These are phyloP conservation scores for Galeopterus variegatus DNA, from an alignment of 2,113 vertebrate species.

Conservation along the genomic window DNA sequence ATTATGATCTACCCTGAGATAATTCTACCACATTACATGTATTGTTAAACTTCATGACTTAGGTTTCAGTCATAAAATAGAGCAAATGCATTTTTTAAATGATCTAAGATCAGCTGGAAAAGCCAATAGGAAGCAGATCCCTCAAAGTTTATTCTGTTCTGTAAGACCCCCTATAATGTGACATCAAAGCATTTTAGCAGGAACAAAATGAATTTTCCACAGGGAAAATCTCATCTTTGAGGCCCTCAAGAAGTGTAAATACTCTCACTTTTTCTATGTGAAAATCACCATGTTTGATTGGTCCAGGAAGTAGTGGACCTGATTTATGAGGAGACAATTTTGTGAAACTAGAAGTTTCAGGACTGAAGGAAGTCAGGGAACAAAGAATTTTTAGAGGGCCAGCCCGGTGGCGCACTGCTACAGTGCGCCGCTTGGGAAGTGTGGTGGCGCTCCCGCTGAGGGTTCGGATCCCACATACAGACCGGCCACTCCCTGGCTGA, in stretches of 20 bases:
- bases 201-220: background rate
- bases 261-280: background rate
- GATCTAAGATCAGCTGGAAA: background rate
- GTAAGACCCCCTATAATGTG: background rate
- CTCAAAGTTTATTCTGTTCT: background rate
- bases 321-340: background rate
- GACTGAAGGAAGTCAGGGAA: background rate
- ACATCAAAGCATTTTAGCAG: background rate
- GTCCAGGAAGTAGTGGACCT: background rate
- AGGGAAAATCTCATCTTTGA: background rate
- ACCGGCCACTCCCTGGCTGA: too few species aligned
- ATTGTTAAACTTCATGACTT: constrained; percentile 9
- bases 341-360: background rate
- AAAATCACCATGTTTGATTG: background rate
- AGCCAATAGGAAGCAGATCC: background rate
- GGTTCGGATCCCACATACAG: too few species aligned
- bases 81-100: background rate
- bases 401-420: too few species aligned
- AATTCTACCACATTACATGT: background rate
- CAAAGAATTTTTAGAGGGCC: background rate
- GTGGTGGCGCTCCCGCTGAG: too few species aligned
- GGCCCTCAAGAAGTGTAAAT: background rate
- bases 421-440: too few species aligned
- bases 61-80: background rate
- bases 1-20: constrained; percentile 11